Evolutionary conservation across 2,113 vertebrate genomes (phyloP), one percentile per base, ranked within the genome.

Genomic region (Procavia capensis): DNA sequence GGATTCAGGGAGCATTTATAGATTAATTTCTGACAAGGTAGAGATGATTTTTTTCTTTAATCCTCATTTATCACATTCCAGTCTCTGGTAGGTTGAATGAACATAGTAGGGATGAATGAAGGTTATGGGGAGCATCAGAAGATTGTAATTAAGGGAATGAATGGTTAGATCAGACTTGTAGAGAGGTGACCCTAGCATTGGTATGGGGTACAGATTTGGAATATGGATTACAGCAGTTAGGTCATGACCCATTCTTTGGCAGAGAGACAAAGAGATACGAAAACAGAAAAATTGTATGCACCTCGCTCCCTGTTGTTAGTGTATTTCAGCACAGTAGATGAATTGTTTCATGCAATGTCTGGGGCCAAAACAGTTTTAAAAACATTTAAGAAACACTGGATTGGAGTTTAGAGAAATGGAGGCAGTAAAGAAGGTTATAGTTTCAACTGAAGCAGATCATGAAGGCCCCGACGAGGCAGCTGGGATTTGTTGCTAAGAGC

Each of bases 371-470:
- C 31, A 39, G 13, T 41, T 87, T 87, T 61, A 41, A 47, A 83
- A 90, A 86, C 6, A 24, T 36, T 45, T 64, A 41, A 88, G 79
- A 75, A 94, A 83, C 45, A 74, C 1, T 31, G 27, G 27, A 31
- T 85, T 92, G 24, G 34, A 88, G 13, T 61, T 91, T 93, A 63
- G 34, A 86, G 84, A 85, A 75, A 68, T 24, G 45, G 61, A 91
- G 54, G 43, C 8, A 79, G 16, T 20, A 90, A 72, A 45, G 68
- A 31, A 70, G 39, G 14, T n/a, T 57, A 11, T 36, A 19, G 45
- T 17, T 64, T 24, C 9, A 61, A 19, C 68, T 0, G 2, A 88
- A 45, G 43, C 54, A 84, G 85, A 78, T 57, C 78, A 41, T 20
- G 70, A 88, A 57, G 54, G 31, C n/a, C 47, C n/a, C 61, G 43